Percentiles rank a stretch among this genome's conserved stretches.
These are phyloP conservation scores for Eospalax fontanierii DNA, from an alignment of 2,797 vertebrate species.

Conservation along the genomic window DNA sequence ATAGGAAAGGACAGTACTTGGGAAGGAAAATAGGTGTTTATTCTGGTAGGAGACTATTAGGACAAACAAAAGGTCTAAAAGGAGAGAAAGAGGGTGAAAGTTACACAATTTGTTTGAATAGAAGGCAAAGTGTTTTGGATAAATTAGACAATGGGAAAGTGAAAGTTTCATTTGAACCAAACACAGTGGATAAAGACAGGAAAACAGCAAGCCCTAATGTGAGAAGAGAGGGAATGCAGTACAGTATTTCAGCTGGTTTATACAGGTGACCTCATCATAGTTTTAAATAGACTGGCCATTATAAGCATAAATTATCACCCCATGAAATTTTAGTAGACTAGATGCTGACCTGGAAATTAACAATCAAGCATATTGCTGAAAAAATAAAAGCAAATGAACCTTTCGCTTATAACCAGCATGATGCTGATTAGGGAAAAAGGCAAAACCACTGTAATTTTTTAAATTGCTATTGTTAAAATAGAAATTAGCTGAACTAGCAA, in stretches of 20 bases:
- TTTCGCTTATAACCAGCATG: slow-evolving; percentile 69
- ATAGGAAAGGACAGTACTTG: neutral
- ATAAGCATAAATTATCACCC: slow-evolving; percentile 83
- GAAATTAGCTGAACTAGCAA: slow-evolving; percentile 74
- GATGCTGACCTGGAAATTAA: slow-evolving; percentile 78
- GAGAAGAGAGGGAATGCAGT: slow-evolving; percentile 19
- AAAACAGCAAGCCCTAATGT: slow-evolving; percentile 52
- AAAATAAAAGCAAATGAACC: slow-evolving; percentile 73
- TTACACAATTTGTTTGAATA: neutral
- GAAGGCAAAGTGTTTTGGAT: neutral
- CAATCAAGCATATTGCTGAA: slow-evolving; percentile 76
- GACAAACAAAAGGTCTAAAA: too few relatives aligned
- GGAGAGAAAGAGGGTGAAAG: fast-evolving
- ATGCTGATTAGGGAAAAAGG: slow-evolving; percentile 75
- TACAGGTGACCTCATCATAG: slow-evolving; percentile 65
- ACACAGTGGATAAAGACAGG: slow-evolving; percentile 20
- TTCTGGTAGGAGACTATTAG: neutral
- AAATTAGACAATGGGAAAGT: neutral
- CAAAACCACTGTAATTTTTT: slow-evolving; percentile 63
- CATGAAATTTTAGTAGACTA: slow-evolving; percentile 69
- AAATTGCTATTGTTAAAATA: slow-evolving; percentile 79
- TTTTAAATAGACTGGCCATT: slow-evolving; percentile 80
- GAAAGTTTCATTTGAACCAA: slow-evolving; percentile 61
- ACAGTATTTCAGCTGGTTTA: neutral
- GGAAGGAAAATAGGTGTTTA: neutral